Evolutionary conservation across 2,797 vertebrate species (phyloP), one percentile per base, ranked within the genome.

Genomic region (Poecilia gillii): DNA sequence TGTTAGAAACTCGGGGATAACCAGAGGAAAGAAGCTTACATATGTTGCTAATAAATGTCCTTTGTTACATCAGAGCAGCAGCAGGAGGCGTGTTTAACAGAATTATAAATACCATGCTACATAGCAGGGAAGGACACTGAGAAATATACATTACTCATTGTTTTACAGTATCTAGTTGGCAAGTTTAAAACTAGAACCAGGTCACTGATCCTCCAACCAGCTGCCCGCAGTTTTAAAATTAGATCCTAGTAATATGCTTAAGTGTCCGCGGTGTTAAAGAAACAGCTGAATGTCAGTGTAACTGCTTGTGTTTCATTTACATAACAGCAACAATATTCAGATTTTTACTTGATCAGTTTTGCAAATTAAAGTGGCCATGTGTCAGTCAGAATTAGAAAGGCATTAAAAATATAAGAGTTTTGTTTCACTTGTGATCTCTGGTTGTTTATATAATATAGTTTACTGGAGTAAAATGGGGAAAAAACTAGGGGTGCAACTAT

Each of bases 211-310:
- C 74, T 23, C 3, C 2, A 12, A 14, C 71, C 77, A 85, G 77
- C 31, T 80, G 76, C 74, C 33, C 73, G 51, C 62, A 77, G 81
- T 23, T 89, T 79, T 80, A 83, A 88, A 18, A 78, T 83, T 11
- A 73, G 81, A 78, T 88, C 79, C 43, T 6, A 81, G 84, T 91
- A 85, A 82, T 82, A 9, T 16, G 75, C 49, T 85, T 53, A 79
- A 59, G 8, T 80, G 20, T 51, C 18, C 47, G n/a, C 20, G 12
- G 51, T 74, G 78, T 73, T 41, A 25, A 33, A 28, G 25, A 80
- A 78, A 74, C 20, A n/a, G 41, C 6, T 25, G 25, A 57, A 62
- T 62, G 43, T 14, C 23, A 66, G 33, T 43, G 33, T 31, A 72
- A 33, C 13, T 55, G 45, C 46, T 62, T 4, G 6, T 13, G 9